Conservation (phyloP, 2,113 vertebrate species). For the Forbesichthys papilliferus region DNA sequence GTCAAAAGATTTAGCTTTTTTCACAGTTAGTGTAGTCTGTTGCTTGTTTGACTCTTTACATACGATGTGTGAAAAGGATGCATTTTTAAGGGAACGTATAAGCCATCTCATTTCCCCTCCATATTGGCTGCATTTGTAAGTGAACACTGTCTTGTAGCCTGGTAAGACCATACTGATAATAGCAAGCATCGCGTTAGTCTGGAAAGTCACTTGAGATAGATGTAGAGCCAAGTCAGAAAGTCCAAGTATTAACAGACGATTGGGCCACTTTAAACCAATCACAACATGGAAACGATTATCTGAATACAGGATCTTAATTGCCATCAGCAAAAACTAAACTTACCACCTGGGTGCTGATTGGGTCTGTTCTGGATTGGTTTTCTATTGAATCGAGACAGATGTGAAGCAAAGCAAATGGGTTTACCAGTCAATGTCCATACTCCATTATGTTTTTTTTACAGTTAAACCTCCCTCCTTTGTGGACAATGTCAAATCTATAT, state of each 20-base stretch:
- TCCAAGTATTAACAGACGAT: neutral
- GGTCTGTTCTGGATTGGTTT: too few species aligned
- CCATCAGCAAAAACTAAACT: too few species aligned
- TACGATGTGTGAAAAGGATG: slow-evolving; percentile 4
- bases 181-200: too few species aligned
- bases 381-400: too few species aligned
- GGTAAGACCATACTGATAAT: too few species aligned
- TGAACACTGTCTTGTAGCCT: neutral
- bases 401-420: too few species aligned
- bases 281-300: too few species aligned
- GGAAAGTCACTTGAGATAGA: neutral
- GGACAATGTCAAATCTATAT: slow-evolving; percentile 45
- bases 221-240: neutral
- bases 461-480: slow-evolving; percentile 13
- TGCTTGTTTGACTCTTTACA: slow-evolving; percentile 14
- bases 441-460: slow-evolving; percentile 21
- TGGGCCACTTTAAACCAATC: too few species aligned
- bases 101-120: slow-evolving; percentile 48
- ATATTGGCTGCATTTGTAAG: slow-evolving; percentile 56
- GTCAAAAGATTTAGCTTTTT: neutral
- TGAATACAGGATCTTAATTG: too few species aligned
- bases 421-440: slow-evolving; percentile 20
- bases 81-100: slow-evolving; percentile 34
- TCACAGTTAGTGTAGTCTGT: slow-evolving; percentile 14
- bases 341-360: too few species aligned